These are phyloP conservation scores for Rotaria sp. DNA, from an alignment of 2,888 invertebrate genomes.

Conservation along the genomic window DNA sequence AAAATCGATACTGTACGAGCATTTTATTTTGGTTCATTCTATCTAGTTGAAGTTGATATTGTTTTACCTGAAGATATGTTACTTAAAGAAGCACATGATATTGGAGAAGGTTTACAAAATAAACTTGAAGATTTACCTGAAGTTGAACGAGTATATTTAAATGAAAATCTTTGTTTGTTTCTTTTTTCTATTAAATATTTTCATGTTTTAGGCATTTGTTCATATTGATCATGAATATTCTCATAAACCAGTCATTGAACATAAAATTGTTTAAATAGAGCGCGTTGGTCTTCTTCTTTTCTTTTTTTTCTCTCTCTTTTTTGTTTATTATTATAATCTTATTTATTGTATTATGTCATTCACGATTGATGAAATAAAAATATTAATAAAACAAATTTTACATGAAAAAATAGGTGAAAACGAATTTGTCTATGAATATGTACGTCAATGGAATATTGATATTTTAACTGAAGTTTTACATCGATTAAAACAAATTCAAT, in stretches of 20 bases:
- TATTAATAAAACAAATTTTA: neutral
- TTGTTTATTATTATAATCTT: too few relatives aligned
- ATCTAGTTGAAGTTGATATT: constrained; percentile 48
- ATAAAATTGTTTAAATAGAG: constrained; percentile 10
- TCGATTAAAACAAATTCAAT: neutral
- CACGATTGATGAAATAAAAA: neutral
- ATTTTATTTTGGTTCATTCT: constrained; percentile 53
- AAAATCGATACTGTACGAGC: constrained; percentile 42
- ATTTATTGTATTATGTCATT: neutral
- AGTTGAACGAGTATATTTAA: constrained; percentile 51
- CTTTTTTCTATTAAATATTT: neutral
- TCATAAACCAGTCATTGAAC: neutral
- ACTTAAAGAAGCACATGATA: constrained; percentile 56
- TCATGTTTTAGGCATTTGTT: constrained; percentile 53
- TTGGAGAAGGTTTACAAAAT: constrained; percentile 57
- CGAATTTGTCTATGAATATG: neutral
- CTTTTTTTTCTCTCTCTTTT: too few relatives aligned
- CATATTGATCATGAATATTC: constrained; percentile 57
- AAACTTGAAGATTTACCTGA: constrained; percentile 56
- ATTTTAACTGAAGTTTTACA: constrained; percentile 2
- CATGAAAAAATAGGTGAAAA: neutral
- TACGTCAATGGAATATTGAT: neutral
- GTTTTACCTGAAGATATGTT: constrained; percentile 56
- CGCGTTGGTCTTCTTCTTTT: neutral
- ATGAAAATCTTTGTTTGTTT: too few relatives aligned